Percentiles rank a stretch among this genome's conserved stretches.
Conservation (phyloP, 2,888 invertebrate genomes). For the Eristalinus aeneus region DNA sequence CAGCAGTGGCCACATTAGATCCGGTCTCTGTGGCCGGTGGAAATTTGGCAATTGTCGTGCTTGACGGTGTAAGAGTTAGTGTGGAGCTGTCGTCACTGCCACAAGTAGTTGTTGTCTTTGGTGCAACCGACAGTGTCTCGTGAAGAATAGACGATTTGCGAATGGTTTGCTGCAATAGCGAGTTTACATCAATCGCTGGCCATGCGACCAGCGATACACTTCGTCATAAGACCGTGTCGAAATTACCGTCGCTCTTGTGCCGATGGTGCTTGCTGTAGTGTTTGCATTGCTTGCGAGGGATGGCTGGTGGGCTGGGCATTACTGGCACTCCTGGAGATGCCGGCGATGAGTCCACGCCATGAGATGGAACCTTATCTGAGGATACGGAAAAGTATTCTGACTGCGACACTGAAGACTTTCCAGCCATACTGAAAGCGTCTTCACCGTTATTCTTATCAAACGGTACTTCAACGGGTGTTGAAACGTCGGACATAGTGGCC, state of each 20-base stretch:
- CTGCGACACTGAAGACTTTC: conserved; percentile 76
- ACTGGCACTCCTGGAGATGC: conserved; percentile 46
- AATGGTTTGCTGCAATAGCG: conserved; percentile 80
- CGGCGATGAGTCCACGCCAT: conserved; percentile 61
- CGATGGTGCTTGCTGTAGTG: conserved; percentile 77
- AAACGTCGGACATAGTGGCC: conserved; percentile 60
- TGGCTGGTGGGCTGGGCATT: conserved; percentile 55
- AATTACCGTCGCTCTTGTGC: conserved; percentile 75
- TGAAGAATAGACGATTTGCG: conserved; percentile 78
- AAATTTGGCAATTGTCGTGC: conserved; percentile 77
- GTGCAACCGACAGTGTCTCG: conserved; percentile 74
- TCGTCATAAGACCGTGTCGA: conserved; percentile 80
- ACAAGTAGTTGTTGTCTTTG: conserved; percentile 41
- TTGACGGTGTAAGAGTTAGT: conserved; percentile 77
- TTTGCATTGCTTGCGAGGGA: conserved; percentile 73
- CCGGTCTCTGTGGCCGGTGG: conserved; percentile 71
- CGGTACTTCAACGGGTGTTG: conserved; percentile 56
- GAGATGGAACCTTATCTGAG: conserved; percentile 73
- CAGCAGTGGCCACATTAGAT: conserved; percentile 65
- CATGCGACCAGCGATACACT: conserved; percentile 81
- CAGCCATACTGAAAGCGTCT: conserved; percentile 70
- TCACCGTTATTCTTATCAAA: conserved; percentile 65
- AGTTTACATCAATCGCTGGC: conserved; percentile 81
- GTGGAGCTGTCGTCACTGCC: conserved; percentile 79
- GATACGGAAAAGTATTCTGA: conserved; percentile 79